Evolutionary conservation across 1,140 invertebrate species (phyloP).

Genomic region (Lordiphosa stackelbergi): DNA sequence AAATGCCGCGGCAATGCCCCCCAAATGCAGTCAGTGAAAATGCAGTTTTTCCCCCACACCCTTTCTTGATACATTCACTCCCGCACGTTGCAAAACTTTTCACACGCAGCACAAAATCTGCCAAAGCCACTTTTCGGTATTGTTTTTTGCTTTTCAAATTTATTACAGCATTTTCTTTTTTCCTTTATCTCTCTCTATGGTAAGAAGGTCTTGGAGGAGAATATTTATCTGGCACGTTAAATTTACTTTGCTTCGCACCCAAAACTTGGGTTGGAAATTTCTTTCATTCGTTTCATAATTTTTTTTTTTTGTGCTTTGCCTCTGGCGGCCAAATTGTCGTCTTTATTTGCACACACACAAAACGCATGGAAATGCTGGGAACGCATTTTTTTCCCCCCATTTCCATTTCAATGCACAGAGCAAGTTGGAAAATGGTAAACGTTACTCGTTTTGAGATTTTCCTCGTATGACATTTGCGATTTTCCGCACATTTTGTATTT

Average conservation of each 20-base stretch:
- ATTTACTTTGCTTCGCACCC: slow-evolving; percentile 52
- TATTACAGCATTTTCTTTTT: slow-evolving; percentile 60
- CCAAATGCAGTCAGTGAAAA: slow-evolving; percentile 45
- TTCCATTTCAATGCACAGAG: slow-evolving; percentile 57
- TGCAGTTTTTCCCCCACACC: slow-evolving; percentile 29
- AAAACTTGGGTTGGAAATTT: slow-evolving; percentile 10
- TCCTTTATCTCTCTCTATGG: slow-evolving; percentile 48
- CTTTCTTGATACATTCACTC: slow-evolving; percentile 5
- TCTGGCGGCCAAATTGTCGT: slow-evolving; percentile 72
- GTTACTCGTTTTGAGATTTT: slow-evolving; percentile 57
- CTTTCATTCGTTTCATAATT: slow-evolving; percentile 59
- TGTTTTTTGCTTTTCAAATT: slow-evolving; percentile 68
- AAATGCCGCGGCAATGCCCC: slow-evolving; percentile 69
- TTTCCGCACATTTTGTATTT: slow-evolving; percentile 76
- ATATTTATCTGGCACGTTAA: slow-evolving; percentile 74
- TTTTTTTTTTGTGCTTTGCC: slow-evolving; percentile 34
- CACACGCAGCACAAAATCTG: slow-evolving; percentile 63
- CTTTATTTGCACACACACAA: slow-evolving; percentile 57
- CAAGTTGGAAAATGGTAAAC: slow-evolving; percentile 53
- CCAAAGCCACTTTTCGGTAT: slow-evolving; percentile 59
- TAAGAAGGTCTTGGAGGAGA: slow-evolving; percentile 6
- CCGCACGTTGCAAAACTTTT: slow-evolving; percentile 43
- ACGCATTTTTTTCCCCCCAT: slow-evolving; percentile 61
- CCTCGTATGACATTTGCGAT: slow-evolving; percentile 70
- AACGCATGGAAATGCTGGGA: slow-evolving; percentile 60